These are phyloP conservation scores for Acrocera orbiculus DNA, from an alignment of 2,888 invertebrate genomes.

Conservation along the genomic window DNA sequence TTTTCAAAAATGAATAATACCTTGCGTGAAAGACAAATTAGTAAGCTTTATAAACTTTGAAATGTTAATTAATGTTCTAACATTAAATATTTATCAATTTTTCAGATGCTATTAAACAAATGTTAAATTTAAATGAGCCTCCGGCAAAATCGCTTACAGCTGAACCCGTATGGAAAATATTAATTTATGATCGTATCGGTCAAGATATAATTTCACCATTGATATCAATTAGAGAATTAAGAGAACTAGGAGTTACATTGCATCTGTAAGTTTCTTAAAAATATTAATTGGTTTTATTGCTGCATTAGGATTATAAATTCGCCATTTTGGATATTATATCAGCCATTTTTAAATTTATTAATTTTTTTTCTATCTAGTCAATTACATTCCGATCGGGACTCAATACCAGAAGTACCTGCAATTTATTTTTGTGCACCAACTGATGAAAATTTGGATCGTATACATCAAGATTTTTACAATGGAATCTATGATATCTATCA, in stretches of 20 bases:
- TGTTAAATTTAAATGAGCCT: conserved; percentile 82
- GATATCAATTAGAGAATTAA: conserved; percentile 83
- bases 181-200: conserved; percentile 89
- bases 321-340: no score
- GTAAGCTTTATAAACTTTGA: conserved; percentile 33
- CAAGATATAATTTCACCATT: conserved; percentile 98
- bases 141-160: conserved; percentile 54
- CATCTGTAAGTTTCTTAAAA: conserved; percentile 60
- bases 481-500: conserved; percentile 89
- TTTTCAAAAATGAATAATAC: conserved; percentile 45
- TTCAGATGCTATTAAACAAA: conserved; percentile 80
- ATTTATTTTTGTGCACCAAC: conserved; percentile 95
- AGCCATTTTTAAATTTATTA: no score
- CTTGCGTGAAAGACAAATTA: conserved; percentile 53
- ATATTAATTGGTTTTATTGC: no score
- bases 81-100: conserved; percentile 15
- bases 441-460: conserved; percentile 87
- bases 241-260: conserved; percentile 92
- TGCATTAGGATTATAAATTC: background rate
- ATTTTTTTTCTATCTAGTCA: conserved; percentile 37
- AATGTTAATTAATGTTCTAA: background rate
- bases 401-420: conserved; percentile 97
- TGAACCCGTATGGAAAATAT: conserved; percentile 90
- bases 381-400: conserved; percentile 70
- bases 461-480: conserved; percentile 76